These are phyloP conservation scores for Enteromius trimaculatus DNA, from an alignment of 2,797 vertebrate species.

Conservation along the genomic window DNA sequence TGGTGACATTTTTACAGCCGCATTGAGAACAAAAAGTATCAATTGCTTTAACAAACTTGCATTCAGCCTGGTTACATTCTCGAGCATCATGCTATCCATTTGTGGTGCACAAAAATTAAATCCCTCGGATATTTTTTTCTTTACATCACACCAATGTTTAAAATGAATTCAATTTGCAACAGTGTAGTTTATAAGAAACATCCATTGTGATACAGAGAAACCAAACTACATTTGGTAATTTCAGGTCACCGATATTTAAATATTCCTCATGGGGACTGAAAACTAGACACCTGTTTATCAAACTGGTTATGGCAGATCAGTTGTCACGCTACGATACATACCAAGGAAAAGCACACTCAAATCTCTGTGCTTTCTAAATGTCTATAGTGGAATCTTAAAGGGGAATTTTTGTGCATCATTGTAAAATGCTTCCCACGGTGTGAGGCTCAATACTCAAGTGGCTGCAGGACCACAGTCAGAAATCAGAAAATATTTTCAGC, in stretches of 20 bases:
- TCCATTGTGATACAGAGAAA: background rate
- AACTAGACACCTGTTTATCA: slow-evolving; percentile 2
- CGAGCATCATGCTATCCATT: background rate
- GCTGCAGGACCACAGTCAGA: background rate
- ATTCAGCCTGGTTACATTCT: background rate
- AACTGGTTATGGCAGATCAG: background rate
- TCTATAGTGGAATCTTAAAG: background rate
- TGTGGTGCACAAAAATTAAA: background rate
- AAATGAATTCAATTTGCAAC: too few species aligned
- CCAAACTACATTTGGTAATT: slow-evolving; percentile 1
- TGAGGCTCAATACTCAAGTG: background rate
- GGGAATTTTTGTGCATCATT: background rate
- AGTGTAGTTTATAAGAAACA: background rate
- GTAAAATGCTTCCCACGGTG: background rate
- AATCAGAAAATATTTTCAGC: background rate
- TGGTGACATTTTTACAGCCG: slow-evolving; percentile 26
- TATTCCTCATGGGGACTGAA: background rate
- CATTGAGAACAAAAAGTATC: background rate
- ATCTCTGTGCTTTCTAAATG: background rate
- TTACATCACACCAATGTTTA: background rate
- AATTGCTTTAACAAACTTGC: background rate
- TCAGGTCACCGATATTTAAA: background rate
- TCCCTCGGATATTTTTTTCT: background rate
- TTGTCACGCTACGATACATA: background rate
- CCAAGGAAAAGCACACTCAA: background rate